Percentiles rank a stretch among this genome's conserved stretches.
Conservation (phyloP, 2,113 vertebrate species). For the Bubalus kerabau region DNA sequence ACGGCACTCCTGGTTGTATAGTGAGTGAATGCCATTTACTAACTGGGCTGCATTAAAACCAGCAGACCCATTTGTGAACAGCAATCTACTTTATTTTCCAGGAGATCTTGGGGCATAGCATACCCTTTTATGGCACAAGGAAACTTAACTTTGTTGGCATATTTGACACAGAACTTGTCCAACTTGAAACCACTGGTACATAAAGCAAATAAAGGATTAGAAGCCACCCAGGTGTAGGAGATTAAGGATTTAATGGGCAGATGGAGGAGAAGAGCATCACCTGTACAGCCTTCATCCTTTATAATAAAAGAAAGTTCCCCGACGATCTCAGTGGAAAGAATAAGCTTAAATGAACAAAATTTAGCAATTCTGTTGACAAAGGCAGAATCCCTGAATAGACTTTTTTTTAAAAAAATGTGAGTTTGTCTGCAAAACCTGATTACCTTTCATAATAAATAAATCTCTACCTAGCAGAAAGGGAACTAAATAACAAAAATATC, state of each 20-base stretch:
- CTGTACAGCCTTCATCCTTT: slow-evolving; percentile 40
- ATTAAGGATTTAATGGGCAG: slow-evolving; percentile 57
- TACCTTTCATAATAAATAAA: slow-evolving; percentile 43
- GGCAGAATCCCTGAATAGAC: slow-evolving; percentile 29
- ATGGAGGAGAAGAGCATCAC: slow-evolving; percentile 48
- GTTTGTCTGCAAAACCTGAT: slow-evolving; percentile 37
- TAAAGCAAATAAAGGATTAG: slow-evolving; percentile 56
- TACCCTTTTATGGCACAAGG: not conserved
- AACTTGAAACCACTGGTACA: slow-evolving; percentile 35
- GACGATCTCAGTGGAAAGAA: slow-evolving; percentile 9
- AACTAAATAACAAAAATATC: slow-evolving; percentile 29
- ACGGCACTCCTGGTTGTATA: not conserved
- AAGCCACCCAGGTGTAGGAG: slow-evolving; percentile 59
- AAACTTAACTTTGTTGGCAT: slow-evolving; percentile 31
- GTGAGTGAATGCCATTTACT: slow-evolving; percentile 17
- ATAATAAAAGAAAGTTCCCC: slow-evolving; percentile 42
- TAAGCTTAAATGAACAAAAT: slow-evolving; percentile 35
- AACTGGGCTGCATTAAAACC: slow-evolving; percentile 42
- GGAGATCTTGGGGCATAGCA: not conserved
- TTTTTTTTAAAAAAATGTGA: not conserved
- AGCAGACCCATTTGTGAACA: slow-evolving; percentile 26
- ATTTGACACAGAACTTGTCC: not conserved
- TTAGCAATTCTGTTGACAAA: slow-evolving; percentile 42
- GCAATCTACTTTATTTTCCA: slow-evolving; percentile 5
- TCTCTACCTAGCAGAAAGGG: not conserved